phyloP scores from a whole-genome alignment of 2,888 invertebrate species.

The Tetrapedia diversipes region DNA sequence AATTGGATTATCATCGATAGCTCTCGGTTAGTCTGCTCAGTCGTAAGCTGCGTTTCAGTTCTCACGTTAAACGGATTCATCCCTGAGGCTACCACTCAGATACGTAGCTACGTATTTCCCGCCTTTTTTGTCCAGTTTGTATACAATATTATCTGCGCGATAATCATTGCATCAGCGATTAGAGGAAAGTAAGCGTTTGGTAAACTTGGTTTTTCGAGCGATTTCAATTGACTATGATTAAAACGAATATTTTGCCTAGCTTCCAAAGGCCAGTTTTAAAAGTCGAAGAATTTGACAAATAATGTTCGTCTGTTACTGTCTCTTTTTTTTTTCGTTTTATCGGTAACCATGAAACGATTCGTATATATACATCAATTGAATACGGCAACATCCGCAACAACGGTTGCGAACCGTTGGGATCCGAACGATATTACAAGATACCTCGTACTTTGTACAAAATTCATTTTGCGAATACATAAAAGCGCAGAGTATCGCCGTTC shows the following conservation, averaged over 20 bases:
- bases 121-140: slow-evolving; percentile 4
- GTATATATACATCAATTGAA: slow-evolving; percentile 77
- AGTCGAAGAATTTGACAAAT: slow-evolving; percentile 69
- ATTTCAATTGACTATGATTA: slow-evolving; percentile 32
- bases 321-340: slow-evolving; percentile 60
- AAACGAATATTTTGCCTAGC: slow-evolving; percentile 26
- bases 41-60: slow-evolving; percentile 27
- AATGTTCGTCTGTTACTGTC: slow-evolving; percentile 55
- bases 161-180: slow-evolving; percentile 34
- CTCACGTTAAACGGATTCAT: slow-evolving; percentile 20
- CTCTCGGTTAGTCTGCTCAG: slow-evolving; percentile 32
- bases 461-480: slow-evolving; percentile 59
- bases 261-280: slow-evolving; percentile 39
- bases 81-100: slow-evolving; percentile 36
- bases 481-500: slow-evolving; percentile 56
- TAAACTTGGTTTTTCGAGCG: slow-evolving; percentile 42
- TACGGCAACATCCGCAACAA: slow-evolving; percentile 60
- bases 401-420: slow-evolving; percentile 33
- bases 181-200: slow-evolving; percentile 34
- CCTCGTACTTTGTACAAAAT: slow-evolving; percentile 66
- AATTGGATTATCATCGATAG: slow-evolving; percentile 20
- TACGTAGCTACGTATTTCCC: slow-evolving; percentile 13
- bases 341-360: slow-evolving; percentile 77
- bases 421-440: slow-evolving; percentile 49
- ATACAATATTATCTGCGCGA: slow-evolving; percentile 36